These are phyloP conservation scores for Stenichneumon culpator DNA, from an alignment of 2,888 invertebrate genomes.

Conservation along the genomic window DNA sequence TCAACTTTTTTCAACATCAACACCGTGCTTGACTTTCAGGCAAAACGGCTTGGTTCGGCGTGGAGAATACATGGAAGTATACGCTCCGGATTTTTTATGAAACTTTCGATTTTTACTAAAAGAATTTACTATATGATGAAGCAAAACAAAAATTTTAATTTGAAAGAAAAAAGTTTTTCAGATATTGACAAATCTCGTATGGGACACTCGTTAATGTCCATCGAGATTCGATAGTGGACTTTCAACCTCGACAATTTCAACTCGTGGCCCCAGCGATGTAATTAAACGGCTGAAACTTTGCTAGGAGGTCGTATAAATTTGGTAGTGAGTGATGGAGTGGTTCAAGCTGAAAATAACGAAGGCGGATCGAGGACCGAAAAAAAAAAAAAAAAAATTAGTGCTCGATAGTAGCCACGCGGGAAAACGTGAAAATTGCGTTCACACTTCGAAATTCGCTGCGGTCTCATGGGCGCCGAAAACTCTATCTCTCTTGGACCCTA, in stretches of 20 bases:
- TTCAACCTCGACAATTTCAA: slow-evolving; percentile 6
- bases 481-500: slow-evolving; percentile 28
- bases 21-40: no score
- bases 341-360: not conserved
- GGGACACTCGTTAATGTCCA: not conserved
- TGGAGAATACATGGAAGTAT: no score
- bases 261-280: not conserved
- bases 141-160: not conserved
- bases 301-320: not conserved
- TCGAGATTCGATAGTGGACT: not conserved
- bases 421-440: slow-evolving; percentile 44
- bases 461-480: slow-evolving; percentile 27
- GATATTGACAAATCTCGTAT: not conserved
- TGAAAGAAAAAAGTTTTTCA: not conserved
- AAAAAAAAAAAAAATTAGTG: slow-evolving; percentile 14
- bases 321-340: not conserved
- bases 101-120: no score
- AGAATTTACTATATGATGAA: no score
- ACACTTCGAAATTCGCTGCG: slow-evolving; percentile 48
- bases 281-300: not conserved
- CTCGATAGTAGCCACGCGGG: slow-evolving; percentile 20
- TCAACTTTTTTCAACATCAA: no score
- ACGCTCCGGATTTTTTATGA: no score
- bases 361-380: not conserved
- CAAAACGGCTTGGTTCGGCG: no score